Conservation (phyloP, 2,888 invertebrate species). For the Scaptomyza caliginosa region DNA sequence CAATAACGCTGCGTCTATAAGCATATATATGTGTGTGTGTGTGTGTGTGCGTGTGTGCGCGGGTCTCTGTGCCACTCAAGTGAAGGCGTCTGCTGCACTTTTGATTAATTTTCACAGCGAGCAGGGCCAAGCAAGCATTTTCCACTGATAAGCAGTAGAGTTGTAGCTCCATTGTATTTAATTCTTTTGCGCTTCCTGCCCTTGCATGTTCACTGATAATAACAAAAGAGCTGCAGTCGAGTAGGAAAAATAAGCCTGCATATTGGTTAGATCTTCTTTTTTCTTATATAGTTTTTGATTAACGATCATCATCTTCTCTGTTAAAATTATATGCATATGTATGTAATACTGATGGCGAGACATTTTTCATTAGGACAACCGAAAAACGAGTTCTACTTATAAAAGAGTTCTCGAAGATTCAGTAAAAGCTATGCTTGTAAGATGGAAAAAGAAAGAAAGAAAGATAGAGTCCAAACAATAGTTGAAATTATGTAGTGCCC, state of each 20-base stretch:
- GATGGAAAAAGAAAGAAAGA: slow-evolving; percentile 19
- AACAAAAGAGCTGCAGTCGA: slow-evolving; percentile 34
- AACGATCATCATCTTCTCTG: slow-evolving; percentile 27
- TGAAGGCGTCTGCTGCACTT: slow-evolving; percentile 72
- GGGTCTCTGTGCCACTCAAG: slow-evolving; percentile 55
- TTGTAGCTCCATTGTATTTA: slow-evolving; percentile 31
- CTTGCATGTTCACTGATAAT: slow-evolving; percentile 73
- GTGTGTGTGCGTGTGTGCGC: slow-evolving; percentile 18
- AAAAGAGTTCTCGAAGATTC: slow-evolving; percentile 33
- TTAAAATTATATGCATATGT: slow-evolving; percentile 27
- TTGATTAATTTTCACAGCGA: slow-evolving; percentile 65
- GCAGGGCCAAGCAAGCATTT: slow-evolving; percentile 18
- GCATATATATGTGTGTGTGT: slow-evolving; percentile 6
- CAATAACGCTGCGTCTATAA: slow-evolving; percentile 15
- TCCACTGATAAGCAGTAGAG: slow-evolving; percentile 54
- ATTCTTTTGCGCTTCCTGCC: slow-evolving; percentile 60
- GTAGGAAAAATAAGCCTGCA: slow-evolving; percentile 25
- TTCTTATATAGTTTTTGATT: slow-evolving; percentile 31
- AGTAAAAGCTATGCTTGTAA: neutral
- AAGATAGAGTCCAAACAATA: neutral
- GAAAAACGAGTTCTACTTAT: slow-evolving; percentile 61
- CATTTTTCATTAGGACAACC: slow-evolving; percentile 28
- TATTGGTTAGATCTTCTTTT: slow-evolving; percentile 1
- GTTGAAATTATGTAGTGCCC: neutral
- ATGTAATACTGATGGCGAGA: slow-evolving; percentile 17